A percentile compares a stretch with the other conserved stretches of the same genome.
phyloP scores from a whole-genome alignment of 2,113 vertebrate species.

The Takifugu bimaculatus region DNA sequence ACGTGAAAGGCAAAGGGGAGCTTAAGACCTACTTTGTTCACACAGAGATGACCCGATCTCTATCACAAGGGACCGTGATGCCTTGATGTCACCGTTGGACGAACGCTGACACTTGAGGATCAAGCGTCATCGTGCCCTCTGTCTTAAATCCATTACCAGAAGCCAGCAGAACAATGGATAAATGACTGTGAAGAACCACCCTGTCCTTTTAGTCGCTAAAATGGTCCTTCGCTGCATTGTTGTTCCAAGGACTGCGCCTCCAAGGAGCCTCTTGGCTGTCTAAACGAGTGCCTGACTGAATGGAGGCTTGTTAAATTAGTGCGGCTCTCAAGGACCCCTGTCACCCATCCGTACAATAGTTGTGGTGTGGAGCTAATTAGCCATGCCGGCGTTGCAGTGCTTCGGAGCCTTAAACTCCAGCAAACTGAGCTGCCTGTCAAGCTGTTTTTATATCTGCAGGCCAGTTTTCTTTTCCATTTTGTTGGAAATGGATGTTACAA shows the following conservation, averaged over 20 bases:
- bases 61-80: conserved; percentile 84
- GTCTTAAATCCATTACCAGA: conserved; percentile 46
- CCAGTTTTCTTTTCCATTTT: conserved; percentile 42
- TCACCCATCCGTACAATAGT: conserved; percentile 50
- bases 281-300: conserved; percentile 50
- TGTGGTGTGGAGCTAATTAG: conserved; percentile 50
- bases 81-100: conserved; percentile 52
- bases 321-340: conserved; percentile 49
- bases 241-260: conserved; percentile 27
- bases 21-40: conserved; percentile 95
- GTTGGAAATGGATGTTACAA: conserved; percentile 48
- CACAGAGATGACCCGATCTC: conserved; percentile 93
- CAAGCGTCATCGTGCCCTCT: conserved; percentile 34
- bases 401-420: conserved; percentile 55
- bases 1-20: conserved; percentile 97
- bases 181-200: conserved; percentile 20
- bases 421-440: conserved; percentile 50
- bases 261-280: conserved; percentile 36
- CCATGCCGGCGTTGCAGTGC: conserved; percentile 46
- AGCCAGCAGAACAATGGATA: conserved; percentile 20
- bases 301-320: conserved; percentile 39
- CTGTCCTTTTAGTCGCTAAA: conserved; percentile 28
- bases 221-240: conserved; percentile 25
- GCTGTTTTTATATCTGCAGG: conserved; percentile 31
- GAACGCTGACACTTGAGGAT: conserved; percentile 8